phyloP scores from a whole-genome alignment of 2,113 vertebrate species.

The Apodemus speciosus region DNA sequence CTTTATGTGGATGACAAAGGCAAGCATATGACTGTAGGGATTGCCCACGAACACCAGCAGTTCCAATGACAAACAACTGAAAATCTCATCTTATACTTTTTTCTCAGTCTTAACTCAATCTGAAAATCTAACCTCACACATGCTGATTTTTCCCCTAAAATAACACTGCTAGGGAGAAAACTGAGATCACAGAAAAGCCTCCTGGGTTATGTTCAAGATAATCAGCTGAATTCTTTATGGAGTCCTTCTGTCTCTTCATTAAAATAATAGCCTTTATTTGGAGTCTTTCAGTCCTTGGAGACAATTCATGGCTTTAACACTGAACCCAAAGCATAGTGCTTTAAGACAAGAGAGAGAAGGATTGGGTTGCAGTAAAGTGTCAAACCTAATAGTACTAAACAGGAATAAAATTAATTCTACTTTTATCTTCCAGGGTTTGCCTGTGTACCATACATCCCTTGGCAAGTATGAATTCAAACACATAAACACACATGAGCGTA shows the following conservation, averaged over 20 bases:
- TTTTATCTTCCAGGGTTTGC: background rate
- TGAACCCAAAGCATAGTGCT: background rate
- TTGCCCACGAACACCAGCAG: background rate
- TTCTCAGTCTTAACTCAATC: constrained; percentile 13
- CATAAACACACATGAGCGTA: background rate
- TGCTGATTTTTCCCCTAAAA: constrained; percentile 52
- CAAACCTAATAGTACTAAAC: background rate
- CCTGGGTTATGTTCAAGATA: background rate
- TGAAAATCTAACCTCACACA: constrained; percentile 51
- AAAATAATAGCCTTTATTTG: constrained; percentile 7
- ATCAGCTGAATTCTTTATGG: constrained; percentile 41
- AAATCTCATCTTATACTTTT: background rate
- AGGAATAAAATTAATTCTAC: background rate
- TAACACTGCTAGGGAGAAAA: constrained; percentile 44
- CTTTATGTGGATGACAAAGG: background rate
- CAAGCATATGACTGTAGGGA: background rate
- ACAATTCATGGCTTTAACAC: constrained; percentile 30
- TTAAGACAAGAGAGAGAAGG: background rate
- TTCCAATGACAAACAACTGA: background rate
- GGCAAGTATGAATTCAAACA: background rate
- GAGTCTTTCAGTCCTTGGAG: background rate
- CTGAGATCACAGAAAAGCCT: constrained; percentile 29
- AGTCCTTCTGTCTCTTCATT: constrained; percentile 20
- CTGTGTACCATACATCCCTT: background rate
- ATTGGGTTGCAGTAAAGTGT: background rate